Evolutionary conservation across 2,888 invertebrate species (phyloP).

Genomic region (Rhagonycha fulva): DNA sequence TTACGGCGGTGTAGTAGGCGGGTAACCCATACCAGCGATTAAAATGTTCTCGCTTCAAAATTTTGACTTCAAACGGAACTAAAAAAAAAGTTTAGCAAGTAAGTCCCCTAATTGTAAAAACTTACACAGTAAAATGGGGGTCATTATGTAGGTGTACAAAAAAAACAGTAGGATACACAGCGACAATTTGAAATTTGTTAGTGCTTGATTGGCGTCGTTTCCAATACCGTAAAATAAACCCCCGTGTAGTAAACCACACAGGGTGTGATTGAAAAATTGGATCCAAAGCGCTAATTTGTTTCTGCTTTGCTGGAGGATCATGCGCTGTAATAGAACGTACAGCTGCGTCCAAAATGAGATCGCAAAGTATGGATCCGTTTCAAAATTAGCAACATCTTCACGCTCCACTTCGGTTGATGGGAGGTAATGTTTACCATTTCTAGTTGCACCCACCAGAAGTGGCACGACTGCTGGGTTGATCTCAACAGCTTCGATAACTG

Average conservation of each 20-base stretch:
- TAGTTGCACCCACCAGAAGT: background rate
- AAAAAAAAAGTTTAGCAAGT: conserved; percentile 38
- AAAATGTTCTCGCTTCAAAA: conserved; percentile 66
- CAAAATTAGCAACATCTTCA: background rate
- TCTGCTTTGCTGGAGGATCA: background rate
- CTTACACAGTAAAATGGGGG: background rate
- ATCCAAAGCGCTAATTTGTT: background rate
- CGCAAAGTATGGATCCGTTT: background rate
- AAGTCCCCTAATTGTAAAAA: background rate
- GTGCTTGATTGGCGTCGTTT: background rate
- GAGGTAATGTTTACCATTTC: background rate
- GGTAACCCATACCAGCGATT: conserved; percentile 71
- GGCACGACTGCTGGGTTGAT: background rate
- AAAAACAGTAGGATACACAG: background rate
- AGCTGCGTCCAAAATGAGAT: background rate
- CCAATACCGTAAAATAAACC: background rate
- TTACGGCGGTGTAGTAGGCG: conserved; percentile 64
- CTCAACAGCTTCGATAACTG: background rate
- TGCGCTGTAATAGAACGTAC: background rate
- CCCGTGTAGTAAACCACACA: background rate
- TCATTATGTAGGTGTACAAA: background rate
- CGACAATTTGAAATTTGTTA: background rate
- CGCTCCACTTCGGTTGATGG: background rate
- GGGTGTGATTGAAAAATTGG: background rate
- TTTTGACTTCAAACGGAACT: conserved; percentile 66